Evolutionary conservation across 2,888 invertebrate species (phyloP).

Genomic region (Melangyna quadrimaculata): DNA sequence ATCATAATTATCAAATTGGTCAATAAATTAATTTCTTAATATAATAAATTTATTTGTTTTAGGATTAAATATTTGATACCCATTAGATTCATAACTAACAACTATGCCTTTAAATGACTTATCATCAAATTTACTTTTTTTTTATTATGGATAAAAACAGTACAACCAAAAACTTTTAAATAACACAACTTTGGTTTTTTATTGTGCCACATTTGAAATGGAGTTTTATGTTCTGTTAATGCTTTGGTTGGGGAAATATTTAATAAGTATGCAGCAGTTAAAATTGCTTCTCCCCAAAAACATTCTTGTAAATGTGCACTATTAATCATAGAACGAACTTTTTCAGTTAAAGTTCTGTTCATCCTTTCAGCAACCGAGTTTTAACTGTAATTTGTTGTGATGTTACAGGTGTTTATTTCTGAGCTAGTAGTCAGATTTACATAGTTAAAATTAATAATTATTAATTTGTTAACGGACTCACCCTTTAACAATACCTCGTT

Average conservation of each 20-base stretch:
- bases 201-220: constrained; percentile 78
- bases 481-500: too few relatives aligned
- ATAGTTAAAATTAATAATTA: neutral
- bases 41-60: constrained; percentile 74
- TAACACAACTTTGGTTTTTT: constrained; percentile 75
- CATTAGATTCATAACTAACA: constrained; percentile 76
- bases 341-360: constrained; percentile 77
- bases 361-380: constrained; percentile 78
- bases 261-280: too few relatives aligned
- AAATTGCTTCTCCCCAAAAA: too few relatives aligned
- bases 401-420: constrained; percentile 60
- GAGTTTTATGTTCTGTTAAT: constrained; percentile 73
- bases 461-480: too few relatives aligned
- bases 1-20: too few relatives aligned
- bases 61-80: constrained; percentile 76
- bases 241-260: constrained; percentile 23
- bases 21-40: too few relatives aligned
- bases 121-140: too few relatives aligned
- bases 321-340: constrained; percentile 74
- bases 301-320: too few relatives aligned
- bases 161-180: too few relatives aligned
- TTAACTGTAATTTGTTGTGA: constrained; percentile 74
- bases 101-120: too few relatives aligned
- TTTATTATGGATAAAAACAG: too few relatives aligned
- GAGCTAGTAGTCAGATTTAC: neutral